A percentile compares a stretch with the other conserved stretches of the same genome.
Evolutionary conservation across 1,140 invertebrate genomes (phyloP).

Genomic region (Diprion similis): DNA sequence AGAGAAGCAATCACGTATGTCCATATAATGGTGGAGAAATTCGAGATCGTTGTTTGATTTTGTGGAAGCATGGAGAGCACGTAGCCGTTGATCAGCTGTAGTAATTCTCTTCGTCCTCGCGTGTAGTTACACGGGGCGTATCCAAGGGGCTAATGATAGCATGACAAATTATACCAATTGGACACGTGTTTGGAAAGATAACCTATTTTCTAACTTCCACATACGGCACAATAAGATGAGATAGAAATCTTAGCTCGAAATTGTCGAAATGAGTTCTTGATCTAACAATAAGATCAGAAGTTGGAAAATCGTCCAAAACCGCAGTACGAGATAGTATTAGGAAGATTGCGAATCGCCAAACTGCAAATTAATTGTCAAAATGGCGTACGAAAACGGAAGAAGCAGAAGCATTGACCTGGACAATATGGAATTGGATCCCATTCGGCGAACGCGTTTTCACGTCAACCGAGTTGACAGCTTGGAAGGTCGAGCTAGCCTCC

Average conservation of each 20-base stretch:
- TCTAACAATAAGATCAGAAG: too few species aligned
- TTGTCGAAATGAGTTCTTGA: too few species aligned
- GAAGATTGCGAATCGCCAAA: background rate
- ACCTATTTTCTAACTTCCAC: background rate
- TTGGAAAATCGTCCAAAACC: too few species aligned
- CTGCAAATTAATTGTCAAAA: background rate
- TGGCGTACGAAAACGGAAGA: slow-evolving; percentile 45
- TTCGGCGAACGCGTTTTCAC: slow-evolving; percentile 63
- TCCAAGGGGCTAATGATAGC: slow-evolving; percentile 1
- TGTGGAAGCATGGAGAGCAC: background rate
- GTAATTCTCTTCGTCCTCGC: background rate
- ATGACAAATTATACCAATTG: background rate
- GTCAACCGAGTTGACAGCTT: slow-evolving; percentile 66
- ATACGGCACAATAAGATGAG: background rate
- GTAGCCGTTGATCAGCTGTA: background rate
- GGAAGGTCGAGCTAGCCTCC: slow-evolving; percentile 54
- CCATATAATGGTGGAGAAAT: background rate
- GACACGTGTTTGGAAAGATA: background rate
- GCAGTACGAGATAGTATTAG: too few species aligned
- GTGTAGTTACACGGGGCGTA: background rate
- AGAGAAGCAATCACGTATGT: background rate
- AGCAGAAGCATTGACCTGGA: slow-evolving; percentile 43
- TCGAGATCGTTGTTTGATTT: background rate
- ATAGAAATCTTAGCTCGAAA: too few species aligned
- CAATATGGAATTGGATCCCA: slow-evolving; percentile 50